phyloP scores from a whole-genome alignment of 2,797 vertebrate genomes.

The Rhinatrema bivittatum region DNA sequence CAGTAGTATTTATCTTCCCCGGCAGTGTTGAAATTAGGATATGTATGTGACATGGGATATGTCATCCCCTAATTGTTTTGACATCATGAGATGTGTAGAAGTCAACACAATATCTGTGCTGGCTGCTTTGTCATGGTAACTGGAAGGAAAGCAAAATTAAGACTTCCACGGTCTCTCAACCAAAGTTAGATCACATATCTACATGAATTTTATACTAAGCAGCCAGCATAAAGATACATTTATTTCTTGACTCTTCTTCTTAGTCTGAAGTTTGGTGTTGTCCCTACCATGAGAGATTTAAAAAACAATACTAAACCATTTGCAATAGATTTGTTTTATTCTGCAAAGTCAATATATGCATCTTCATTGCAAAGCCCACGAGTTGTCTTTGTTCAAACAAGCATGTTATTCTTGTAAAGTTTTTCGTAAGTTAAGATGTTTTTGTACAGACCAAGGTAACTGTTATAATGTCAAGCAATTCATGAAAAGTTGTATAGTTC shows the following conservation, averaged over 20 bases:
- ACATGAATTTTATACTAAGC: constrained; percentile 22
- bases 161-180: constrained; percentile 20
- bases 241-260: too few relatives aligned
- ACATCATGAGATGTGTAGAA: not conserved
- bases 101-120: constrained; percentile 27
- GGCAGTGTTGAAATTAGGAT: not conserved
- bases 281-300: too few relatives aligned
- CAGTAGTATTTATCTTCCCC: constrained; percentile 5
- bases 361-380: constrained; percentile 47
- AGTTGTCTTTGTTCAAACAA: constrained; percentile 61
- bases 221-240: constrained; percentile 32
- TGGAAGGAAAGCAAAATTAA: constrained; percentile 25
- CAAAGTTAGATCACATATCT: constrained; percentile 34
- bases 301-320: too few relatives aligned
- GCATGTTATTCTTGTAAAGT: constrained; percentile 71
- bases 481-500: constrained; percentile 69
- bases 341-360: constrained; percentile 41
- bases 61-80: not conserved
- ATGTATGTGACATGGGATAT: not conserved
- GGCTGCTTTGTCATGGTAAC: constrained; percentile 28
- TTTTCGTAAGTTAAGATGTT: constrained; percentile 57
- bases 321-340: constrained; percentile 53
- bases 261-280: too few relatives aligned
- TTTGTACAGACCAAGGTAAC: constrained; percentile 70
- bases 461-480: constrained; percentile 64